phyloP scores from a whole-genome alignment of 2,797 vertebrate species.

The Crypturellus tataupa region DNA sequence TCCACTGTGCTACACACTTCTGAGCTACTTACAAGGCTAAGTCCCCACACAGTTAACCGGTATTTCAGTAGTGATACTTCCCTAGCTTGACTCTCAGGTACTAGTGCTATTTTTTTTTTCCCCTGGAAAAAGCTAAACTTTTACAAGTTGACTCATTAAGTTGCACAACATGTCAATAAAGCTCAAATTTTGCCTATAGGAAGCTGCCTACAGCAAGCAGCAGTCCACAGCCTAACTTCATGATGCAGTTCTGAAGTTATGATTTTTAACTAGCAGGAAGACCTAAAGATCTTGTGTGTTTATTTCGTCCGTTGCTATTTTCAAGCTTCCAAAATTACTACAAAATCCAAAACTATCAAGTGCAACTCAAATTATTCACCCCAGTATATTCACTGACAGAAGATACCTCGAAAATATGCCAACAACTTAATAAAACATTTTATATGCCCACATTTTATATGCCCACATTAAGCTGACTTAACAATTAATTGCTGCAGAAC shows the following conservation, averaged over 20 bases:
- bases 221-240: neutral
- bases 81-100: neutral
- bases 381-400: neutral
- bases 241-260: neutral
- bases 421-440: neutral
- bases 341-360: neutral
- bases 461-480: neutral
- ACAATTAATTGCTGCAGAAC: neutral
- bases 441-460: too few species aligned
- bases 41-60: neutral
- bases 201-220: neutral
- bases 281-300: neutral
- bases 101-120: neutral
- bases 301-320: neutral
- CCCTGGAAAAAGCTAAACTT: neutral
- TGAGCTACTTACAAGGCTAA: neutral
- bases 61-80: neutral
- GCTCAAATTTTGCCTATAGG: neutral
- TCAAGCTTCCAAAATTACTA: neutral
- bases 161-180: neutral
- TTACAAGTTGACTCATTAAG: neutral
- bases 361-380: neutral
- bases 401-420: neutral
- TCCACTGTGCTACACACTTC: neutral
- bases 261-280: neutral